Base-by-base conservation (phyloP, 92 coral and sea anemone genomes). In the Epizoanthus stellaris region DNA sequence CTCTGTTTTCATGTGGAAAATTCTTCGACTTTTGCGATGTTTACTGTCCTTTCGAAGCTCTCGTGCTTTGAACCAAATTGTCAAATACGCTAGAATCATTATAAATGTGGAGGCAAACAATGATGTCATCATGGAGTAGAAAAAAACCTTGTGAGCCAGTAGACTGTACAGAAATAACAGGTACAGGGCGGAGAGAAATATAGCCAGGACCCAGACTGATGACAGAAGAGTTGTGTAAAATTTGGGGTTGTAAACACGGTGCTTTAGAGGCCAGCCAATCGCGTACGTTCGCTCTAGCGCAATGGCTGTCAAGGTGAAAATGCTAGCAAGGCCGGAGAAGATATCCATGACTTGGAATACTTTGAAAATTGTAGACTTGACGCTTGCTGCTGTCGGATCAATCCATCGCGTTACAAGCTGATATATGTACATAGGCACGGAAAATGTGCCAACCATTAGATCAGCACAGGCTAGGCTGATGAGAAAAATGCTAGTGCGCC, bases 271-370 rank as follows among this genome's bases (percentile, higher is more conserved):
- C 43, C 88, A 90, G 39, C 92, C 90, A 12, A 94, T 92, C 21
- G 98, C 98, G 52, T 80, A 92, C 36, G 93, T 89, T 63, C 98
- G 85, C 74, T 94, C 95, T 80, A 92, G 77, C 0, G 95, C 98
- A 54, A 94, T 94, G 43, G 93, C 91, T 8, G 98, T 94, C 16
- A 94, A 85, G 1, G 98, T 94, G 49, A 94, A 94, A 0, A 93
- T 88, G 11, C 95, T 92, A 20, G 95, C 98, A 4, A 94, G 88
- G 13, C 98, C 92, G 17, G 93, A 89, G 76, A 92, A 92, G 2
- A 94, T 95, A 36, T 94, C 98, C 23, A 91, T 67, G 3, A 91
- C 87, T 59, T 87, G 90, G 59, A 85, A 86, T 4, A 88, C 80
- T 34, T 83, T 92, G 10, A 86, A 71, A 39, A 94, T 14, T 5